These are phyloP conservation scores for Ochotona princeps DNA, from an alignment of 2,113 vertebrate species.

Conservation along the genomic window DNA sequence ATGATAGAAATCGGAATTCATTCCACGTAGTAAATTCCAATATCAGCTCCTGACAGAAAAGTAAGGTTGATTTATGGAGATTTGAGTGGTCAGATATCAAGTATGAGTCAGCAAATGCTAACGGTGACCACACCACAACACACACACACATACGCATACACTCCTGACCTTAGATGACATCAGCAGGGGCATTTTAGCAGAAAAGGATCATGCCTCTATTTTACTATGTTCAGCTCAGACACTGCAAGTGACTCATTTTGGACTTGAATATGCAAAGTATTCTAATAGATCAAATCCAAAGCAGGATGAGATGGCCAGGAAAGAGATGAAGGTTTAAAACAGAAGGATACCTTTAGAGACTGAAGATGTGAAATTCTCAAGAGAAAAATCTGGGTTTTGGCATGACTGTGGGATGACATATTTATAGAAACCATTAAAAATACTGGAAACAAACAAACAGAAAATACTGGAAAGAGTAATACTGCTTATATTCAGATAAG, in stretches of 20 bases:
- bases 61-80: background rate
- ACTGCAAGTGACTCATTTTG: background rate
- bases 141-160: background rate
- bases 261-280: background rate
- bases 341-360: background rate
- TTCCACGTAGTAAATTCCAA: background rate
- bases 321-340: background rate
- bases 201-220: background rate
- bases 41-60: background rate
- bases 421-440: background rate
- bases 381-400: background rate
- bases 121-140: background rate
- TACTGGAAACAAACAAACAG: background rate
- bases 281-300: background rate
- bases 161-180: background rate
- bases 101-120: background rate
- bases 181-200: background rate
- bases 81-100: background rate
- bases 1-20: background rate
- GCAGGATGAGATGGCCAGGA: background rate
- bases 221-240: background rate
- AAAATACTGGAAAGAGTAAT: background rate
- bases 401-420: background rate
- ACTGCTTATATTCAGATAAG: slow-evolving; percentile 1
- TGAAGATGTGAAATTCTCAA: background rate